Evolutionary conservation across 2,888 invertebrate species (phyloP).

Genomic region (Eupeodes luniger): DNA sequence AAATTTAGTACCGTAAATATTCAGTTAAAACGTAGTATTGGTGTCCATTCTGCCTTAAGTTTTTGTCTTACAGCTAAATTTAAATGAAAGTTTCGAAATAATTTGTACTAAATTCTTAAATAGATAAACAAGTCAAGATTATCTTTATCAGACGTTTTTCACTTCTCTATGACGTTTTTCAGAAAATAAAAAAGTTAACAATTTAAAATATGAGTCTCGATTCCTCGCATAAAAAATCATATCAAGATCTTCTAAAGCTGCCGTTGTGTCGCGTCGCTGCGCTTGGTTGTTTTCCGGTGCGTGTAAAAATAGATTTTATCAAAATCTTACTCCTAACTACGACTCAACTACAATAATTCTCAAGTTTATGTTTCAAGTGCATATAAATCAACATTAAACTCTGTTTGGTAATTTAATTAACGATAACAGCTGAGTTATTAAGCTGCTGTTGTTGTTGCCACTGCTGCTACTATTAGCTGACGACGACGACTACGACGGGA

Average conservation of each 20-base stretch:
- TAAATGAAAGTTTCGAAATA: too few relatives aligned
- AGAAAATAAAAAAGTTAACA: too few relatives aligned
- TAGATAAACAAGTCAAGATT: too few relatives aligned
- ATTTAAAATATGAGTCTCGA: too few relatives aligned
- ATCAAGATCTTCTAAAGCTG: not conserved
- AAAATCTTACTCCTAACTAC: not conserved
- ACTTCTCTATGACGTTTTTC: too few relatives aligned
- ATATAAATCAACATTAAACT: constrained; percentile 57
- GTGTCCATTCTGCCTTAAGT: too few relatives aligned
- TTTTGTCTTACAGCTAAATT: too few relatives aligned
- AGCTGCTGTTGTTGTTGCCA: constrained; percentile 21
- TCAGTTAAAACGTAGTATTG: too few relatives aligned
- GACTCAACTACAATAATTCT: not conserved
- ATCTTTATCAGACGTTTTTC: too few relatives aligned
- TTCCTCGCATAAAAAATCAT: not conserved
- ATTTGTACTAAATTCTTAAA: too few relatives aligned
- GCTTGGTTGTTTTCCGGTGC: constrained; percentile 27
- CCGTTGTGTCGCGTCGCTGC: not conserved
- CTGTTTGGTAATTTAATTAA: constrained; percentile 64
- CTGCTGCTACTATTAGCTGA: not conserved
- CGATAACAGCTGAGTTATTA: constrained; percentile 61
- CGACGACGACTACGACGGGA: not conserved
- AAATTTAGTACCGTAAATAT: too few relatives aligned
- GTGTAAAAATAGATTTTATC: constrained; percentile 41
- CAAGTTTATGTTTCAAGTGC: constrained; percentile 36